phyloP scores from a whole-genome alignment of 2,113 vertebrate species.

The Mustela nigripes region DNA sequence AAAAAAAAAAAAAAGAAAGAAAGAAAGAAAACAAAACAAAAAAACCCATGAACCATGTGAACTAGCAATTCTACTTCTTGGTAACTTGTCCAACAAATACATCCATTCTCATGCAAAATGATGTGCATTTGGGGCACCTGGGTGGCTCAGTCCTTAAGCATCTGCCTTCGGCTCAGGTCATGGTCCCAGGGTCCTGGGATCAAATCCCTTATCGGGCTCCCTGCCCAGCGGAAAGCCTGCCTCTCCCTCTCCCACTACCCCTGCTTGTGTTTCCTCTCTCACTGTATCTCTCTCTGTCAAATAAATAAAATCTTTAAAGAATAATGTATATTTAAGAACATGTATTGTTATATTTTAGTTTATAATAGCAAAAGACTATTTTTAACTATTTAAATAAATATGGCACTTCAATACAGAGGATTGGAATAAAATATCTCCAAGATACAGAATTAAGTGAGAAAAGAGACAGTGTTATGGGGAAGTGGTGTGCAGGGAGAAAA shows the following conservation, averaged over 20 bases:
- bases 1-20: constrained; percentile 58
- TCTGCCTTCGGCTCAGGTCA: too few species aligned
- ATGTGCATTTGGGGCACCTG: neutral
- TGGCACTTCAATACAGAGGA: neutral
- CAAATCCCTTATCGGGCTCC: too few species aligned
- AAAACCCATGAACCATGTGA: neutral
- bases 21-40: constrained; percentile 38
- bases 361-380: neutral
- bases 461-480: neutral
- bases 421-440: neutral
- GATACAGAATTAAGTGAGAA: neutral
- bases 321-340: neutral
- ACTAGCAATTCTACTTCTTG: neutral
- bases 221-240: too few species aligned
- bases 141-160: too few species aligned
- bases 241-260: too few species aligned
- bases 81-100: neutral
- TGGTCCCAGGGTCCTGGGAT: too few species aligned
- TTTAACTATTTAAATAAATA: constrained; percentile 30
- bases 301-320: neutral
- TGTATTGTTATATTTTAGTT: neutral
- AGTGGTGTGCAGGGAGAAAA: neutral
- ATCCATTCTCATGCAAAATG: neutral
- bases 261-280: too few species aligned
- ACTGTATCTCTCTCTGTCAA: too few species aligned